Base-by-base conservation (phyloP, 2,113 vertebrate genomes). In the Neodontobutis hainanensis region DNA sequence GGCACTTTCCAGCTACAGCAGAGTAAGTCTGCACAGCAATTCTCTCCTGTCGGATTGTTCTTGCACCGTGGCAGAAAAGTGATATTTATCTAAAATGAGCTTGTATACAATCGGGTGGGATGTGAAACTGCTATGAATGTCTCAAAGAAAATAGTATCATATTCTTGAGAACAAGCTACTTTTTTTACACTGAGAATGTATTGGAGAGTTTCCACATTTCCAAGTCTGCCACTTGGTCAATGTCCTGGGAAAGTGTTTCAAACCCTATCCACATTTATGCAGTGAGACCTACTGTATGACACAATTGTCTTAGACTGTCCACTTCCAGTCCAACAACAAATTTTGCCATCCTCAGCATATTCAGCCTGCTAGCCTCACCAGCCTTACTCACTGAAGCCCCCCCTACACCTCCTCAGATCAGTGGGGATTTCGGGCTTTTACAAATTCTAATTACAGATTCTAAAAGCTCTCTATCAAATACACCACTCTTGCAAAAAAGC, bases 1-100 rank as follows among this genome's bases (percentile, higher is more conserved):
- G 76, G 78, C 81, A 78, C 61, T 65, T 58, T 42, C 69, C 16
- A 50, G 52, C 61, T 74, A 57, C 74, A 81, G 69, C 74, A 66
- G 70, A 80, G 61, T 67, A 59, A 70, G 67, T 67, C 68, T 51
- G 70, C 75, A 40, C 46, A 59, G 64, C 60, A 55, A 43, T 80
- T 66, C 38, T 15, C 68, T 53, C 65, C 68, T 82, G 81, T 86
- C 47, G 48, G 65, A 34, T 12, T 35, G 42, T 51, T 66, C 61
- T 64, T 61, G 49, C 68, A 45, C 52, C 1, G 5, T 3, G 42
- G 75, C 71, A 61, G 61, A 57, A 61, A 53, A 42, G 12, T 27
- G 65, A 76, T 77, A 75, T 15, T 65, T 70, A 76, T 89, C 59
- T 27, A 4, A 38, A 73, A 61, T 19, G 45, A 49, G 70, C 70